These are phyloP conservation scores for Spea bombifrons DNA, from an alignment of 2,113 vertebrate genomes.

Conservation along the genomic window DNA sequence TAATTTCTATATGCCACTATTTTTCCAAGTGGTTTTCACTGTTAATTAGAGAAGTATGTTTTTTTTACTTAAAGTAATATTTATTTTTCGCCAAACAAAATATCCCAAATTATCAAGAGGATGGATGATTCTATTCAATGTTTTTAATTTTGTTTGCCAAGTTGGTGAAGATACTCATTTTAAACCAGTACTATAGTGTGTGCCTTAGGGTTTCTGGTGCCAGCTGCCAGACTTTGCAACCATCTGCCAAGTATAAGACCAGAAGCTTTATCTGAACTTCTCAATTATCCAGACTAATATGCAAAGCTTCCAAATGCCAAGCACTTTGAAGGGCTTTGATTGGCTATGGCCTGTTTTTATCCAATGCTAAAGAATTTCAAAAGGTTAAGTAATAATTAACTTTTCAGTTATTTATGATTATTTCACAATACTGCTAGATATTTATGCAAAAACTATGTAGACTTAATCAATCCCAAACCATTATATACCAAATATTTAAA, in stretches of 20 bases:
- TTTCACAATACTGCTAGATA: too few species aligned
- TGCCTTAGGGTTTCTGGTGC: slow-evolving; percentile 30
- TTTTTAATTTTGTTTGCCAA: background rate
- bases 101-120: too few species aligned
- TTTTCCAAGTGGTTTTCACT: too few species aligned
- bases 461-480: too few species aligned
- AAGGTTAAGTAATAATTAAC: slow-evolving; percentile 10
- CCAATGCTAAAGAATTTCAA: background rate
- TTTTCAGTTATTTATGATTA: background rate
- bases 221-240: background rate
- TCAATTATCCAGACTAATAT: slow-evolving; percentile 31
- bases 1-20: too few species aligned
- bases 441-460: too few species aligned
- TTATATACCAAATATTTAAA: too few species aligned
- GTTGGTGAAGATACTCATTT: slow-evolving; percentile 11
- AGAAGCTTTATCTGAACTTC: slow-evolving; percentile 16
- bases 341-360: slow-evolving; percentile 6
- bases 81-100: too few species aligned
- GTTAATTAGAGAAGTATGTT: too few species aligned
- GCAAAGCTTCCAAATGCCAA: slow-evolving; percentile 29
- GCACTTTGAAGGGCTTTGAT: slow-evolving; percentile 6
- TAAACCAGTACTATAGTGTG: slow-evolving; percentile 10
- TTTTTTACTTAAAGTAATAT: too few species aligned
- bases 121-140: too few species aligned
- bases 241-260: background rate